A percentile compares a stretch with the other conserved stretches of the same genome.
phyloP scores from a whole-genome alignment of 2,888 invertebrate species.

The Agriotes lineatus region DNA sequence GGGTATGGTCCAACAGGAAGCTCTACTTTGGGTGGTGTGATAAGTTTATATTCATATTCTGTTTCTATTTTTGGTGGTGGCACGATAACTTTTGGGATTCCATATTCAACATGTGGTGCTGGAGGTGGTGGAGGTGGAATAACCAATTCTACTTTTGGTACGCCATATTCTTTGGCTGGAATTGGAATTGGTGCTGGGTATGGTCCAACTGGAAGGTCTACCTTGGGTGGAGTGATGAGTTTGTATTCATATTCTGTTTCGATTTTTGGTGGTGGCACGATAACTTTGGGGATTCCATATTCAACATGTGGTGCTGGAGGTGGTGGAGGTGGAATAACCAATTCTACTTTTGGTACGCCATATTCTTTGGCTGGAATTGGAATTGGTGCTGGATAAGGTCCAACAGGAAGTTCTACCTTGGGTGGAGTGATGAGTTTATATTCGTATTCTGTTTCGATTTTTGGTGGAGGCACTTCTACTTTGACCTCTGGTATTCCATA shows the following conservation, averaged over 20 bases:
- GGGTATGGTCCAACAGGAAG: conserved; percentile 5
- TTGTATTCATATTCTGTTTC: conserved; percentile 10
- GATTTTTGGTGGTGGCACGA: not conserved
- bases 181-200: conserved; percentile 6
- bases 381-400: conserved; percentile 7
- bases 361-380: conserved; percentile 1
- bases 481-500: not conserved
- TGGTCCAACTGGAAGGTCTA: not conserved
- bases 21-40: conserved; percentile 17
- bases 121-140: not conserved
- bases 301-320: not conserved
- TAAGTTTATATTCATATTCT: conserved; percentile 5
- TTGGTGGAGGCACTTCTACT: not conserved
- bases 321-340: not conserved
- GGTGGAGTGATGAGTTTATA: conserved; percentile 16
- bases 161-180: conserved; percentile 3
- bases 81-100: not conserved
- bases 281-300: not conserved
- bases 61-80: conserved; percentile 7
- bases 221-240: conserved; percentile 11
- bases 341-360: not conserved
- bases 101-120: too few relatives aligned
- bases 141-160: not conserved
- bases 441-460: conserved; percentile 7
- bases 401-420: not conserved